These are phyloP conservation scores for Bettongia penicillata DNA, from an alignment of 2,113 vertebrate genomes.

Conservation along the genomic window DNA sequence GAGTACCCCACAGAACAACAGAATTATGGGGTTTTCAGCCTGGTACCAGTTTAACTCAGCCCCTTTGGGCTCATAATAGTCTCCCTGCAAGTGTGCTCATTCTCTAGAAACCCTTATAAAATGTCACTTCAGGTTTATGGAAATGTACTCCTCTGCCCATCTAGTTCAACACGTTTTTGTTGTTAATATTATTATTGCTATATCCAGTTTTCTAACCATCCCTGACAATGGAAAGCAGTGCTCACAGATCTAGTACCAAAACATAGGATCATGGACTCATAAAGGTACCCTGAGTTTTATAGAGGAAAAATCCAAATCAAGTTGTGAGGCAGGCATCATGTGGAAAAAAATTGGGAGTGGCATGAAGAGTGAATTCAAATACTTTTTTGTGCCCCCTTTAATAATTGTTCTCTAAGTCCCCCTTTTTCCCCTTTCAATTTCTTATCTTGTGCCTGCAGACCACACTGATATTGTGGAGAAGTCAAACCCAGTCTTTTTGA, in stretches of 20 bases:
- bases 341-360: not conserved
- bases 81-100: not conserved
- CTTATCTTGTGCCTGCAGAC: not conserved
- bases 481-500: not conserved
- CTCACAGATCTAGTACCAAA: not conserved
- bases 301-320: not conserved
- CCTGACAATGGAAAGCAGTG: not conserved
- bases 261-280: not conserved
- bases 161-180: not conserved
- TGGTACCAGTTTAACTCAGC: not conserved
- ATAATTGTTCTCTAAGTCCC: slow-evolving; percentile 9
- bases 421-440: not conserved
- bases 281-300: not conserved
- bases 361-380: not conserved
- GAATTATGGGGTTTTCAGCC: not conserved
- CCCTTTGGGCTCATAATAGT: not conserved
- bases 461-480: not conserved
- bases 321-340: not conserved
- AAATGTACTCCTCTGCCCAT: not conserved
- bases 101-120: not conserved
- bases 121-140: not conserved
- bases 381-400: not conserved
- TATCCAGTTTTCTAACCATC: not conserved
- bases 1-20: not conserved
- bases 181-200: not conserved